Base-by-base conservation (phyloP, 2,888 invertebrate species). In the Stomorhina lunata region DNA sequence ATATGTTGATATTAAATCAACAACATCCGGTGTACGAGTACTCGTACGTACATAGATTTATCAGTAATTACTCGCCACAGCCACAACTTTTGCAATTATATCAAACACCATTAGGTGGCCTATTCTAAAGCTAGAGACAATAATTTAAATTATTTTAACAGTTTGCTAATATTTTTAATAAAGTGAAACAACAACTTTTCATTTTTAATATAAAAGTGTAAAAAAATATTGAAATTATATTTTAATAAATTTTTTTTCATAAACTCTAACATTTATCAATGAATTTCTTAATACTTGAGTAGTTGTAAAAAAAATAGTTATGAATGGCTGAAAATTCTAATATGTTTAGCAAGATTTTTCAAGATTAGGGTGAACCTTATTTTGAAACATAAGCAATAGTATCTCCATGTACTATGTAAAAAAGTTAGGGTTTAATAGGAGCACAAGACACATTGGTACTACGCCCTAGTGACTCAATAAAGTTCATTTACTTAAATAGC, bases 1-100 rank as follows among this genome's bases (percentile, higher is more conserved):
- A 69, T 34, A 75, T 48, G 77, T 61, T 53, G 61, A 75, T 79
- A 65, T 82, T 55, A 78, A 79, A 78, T 82, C 81, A 78, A 79
- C 79, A 79, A 82, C 82, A 82, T 82, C 82, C 82, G 82, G 82
- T 82, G 75, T 55, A 55, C 37, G 61, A 73, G n/a, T n/a, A n/a
- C n/a, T n/a, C n/a, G n/a, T n/a, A 57, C 27, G 4, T 10, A 57
- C 10, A 32, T 73, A n/a, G n/a, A n/a, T 61, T 68, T 57, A 15
- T 32, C 68, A 59, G 40, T 48, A 76, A 59, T 76, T 68, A 40
- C 48, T 57, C n/a, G n/a, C n/a, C n/a, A 48, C 3, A 43, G 5
- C 10, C 7, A 61, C 20, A 17, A 37, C 3, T 40, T 45, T 29
- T 61, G 61, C 29, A 37, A 15, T 20, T 40, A 55, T 69, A 20